Percentiles rank a stretch among this genome's conserved stretches.
These are phyloP conservation scores for Eulemur macaco DNA, from an alignment of 2,113 vertebrate genomes.

Conservation along the genomic window DNA sequence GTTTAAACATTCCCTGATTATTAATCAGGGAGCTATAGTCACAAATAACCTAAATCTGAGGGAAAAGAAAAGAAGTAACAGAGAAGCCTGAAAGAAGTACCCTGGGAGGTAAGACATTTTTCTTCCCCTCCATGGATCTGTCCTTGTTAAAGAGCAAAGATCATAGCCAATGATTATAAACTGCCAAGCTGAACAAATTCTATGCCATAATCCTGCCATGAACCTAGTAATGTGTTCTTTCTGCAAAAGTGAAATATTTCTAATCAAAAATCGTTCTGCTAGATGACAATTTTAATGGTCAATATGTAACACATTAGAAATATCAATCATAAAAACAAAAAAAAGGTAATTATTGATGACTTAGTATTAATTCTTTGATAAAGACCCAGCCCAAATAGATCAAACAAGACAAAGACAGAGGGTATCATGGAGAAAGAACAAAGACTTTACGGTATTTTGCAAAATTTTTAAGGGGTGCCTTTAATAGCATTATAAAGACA, in stretches of 20 bases:
- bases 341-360: background rate
- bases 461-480: background rate
- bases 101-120: background rate
- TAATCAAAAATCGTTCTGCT: background rate
- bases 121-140: background rate
- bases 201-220: too few relatives aligned
- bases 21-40: background rate
- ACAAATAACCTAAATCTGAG: background rate
- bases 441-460: background rate
- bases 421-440: background rate
- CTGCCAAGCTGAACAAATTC: background rate
- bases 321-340: background rate
- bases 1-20: background rate
- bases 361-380: background rate
- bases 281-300: background rate
- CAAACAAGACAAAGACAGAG: background rate
- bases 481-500: background rate
- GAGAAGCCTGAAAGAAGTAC: background rate
- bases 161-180: background rate
- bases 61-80: background rate
- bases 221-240: background rate
- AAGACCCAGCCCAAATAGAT: background rate
- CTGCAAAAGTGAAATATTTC: background rate
- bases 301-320: background rate
- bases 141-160: background rate